phyloP scores from a whole-genome alignment of 2,888 invertebrate species.

The Phengaris arion region DNA sequence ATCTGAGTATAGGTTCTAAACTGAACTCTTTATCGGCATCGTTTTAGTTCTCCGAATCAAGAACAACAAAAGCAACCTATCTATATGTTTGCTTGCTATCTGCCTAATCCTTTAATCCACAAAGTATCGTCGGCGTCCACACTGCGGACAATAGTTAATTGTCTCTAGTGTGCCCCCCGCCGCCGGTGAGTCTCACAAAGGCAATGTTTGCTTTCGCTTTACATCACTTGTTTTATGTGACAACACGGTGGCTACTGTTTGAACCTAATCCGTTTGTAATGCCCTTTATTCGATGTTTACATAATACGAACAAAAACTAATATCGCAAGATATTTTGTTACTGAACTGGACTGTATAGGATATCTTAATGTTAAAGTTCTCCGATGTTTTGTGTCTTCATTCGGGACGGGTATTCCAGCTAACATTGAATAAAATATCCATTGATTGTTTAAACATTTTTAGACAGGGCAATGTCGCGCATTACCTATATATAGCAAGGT shows the following conservation, averaged over 20 bases:
- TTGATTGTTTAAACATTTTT: too few relatives aligned
- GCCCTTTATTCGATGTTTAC: constrained; percentile 60
- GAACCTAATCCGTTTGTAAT: constrained; percentile 74
- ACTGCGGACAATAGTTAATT: constrained; percentile 57
- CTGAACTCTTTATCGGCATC: constrained; percentile 20
- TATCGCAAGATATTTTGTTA: not conserved
- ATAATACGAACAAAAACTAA: constrained; percentile 50
- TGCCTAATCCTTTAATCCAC: constrained; percentile 69
- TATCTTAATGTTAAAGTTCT: not conserved
- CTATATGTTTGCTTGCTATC: constrained; percentile 55
- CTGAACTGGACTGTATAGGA: not conserved
- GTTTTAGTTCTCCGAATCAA: constrained; percentile 34
- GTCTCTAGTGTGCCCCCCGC: constrained; percentile 52
- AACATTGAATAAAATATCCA: not conserved
- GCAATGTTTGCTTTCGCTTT: constrained; percentile 69
- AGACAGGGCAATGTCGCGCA: too few relatives aligned
- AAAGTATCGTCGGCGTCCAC: constrained; percentile 60
- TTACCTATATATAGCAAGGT: not conserved
- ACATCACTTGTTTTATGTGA: constrained; percentile 68
- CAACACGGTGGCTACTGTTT: constrained; percentile 66
- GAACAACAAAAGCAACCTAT: constrained; percentile 51
- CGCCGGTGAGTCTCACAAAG: constrained; percentile 59
- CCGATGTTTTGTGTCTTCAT: constrained; percentile 1
- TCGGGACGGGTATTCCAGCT: not conserved
- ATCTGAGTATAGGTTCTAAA: not conserved